Evolutionary conservation across 2,888 invertebrate species (phyloP).

Genomic region (Mythimna ferrago): DNA sequence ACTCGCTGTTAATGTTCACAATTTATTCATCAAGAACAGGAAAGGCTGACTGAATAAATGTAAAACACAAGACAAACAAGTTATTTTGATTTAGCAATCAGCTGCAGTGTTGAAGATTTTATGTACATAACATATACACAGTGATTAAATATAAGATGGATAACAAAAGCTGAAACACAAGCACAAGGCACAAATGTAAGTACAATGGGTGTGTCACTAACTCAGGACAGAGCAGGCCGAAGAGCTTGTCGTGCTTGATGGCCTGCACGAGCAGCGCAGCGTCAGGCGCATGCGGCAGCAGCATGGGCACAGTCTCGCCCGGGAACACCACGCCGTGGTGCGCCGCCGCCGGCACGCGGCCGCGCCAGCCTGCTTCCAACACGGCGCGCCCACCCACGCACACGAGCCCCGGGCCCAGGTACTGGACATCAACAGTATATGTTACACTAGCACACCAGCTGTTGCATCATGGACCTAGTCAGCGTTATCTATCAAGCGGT

Average conservation of each 20-base stretch:
- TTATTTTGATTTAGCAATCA: background rate
- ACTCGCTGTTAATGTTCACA: conserved; percentile 69
- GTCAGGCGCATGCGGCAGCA: conserved; percentile 75
- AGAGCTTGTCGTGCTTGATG: conserved; percentile 77
- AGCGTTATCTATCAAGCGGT: no score
- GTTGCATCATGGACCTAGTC: no score
- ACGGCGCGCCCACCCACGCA: conserved; percentile 77
- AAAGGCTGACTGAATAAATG: background rate
- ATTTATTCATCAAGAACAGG: conserved; percentile 3
- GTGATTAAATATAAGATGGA: no score
- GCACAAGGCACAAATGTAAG: no score
- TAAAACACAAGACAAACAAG: background rate
- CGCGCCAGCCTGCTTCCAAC: conserved; percentile 85
- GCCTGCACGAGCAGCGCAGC: conserved; percentile 68
- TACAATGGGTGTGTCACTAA: conserved; percentile 59
- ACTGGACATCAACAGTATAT: conserved; percentile 69
- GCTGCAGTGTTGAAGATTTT: no score
- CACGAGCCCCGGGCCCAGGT: conserved; percentile 80
- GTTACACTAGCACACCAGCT: background rate
- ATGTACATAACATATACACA: no score
- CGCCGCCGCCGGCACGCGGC: conserved; percentile 77
- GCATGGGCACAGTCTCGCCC: conserved; percentile 87
- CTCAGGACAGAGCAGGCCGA: conserved; percentile 85
- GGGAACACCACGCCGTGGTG: conserved; percentile 85
- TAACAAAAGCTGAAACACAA: no score